Percentiles rank a stretch among this genome's conserved stretches.
Conservation (phyloP, 2,797 vertebrate genomes). For the Tauraco hartlaubi region DNA sequence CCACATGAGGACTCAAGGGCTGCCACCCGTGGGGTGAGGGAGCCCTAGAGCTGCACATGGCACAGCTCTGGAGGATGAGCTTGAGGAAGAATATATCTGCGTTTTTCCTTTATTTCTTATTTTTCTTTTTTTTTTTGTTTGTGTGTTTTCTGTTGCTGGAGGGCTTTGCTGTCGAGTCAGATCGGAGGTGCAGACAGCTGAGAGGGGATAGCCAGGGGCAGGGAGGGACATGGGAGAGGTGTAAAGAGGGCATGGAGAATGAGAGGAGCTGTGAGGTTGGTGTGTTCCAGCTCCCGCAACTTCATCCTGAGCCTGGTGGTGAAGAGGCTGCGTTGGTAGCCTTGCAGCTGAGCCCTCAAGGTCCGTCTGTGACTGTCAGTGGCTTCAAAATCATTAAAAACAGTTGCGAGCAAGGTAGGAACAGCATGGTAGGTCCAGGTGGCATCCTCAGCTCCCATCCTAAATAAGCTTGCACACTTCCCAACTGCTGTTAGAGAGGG, state of each 20-base stretch:
- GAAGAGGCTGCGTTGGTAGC: neutral
- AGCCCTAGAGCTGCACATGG: neutral
- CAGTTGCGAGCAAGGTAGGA: neutral
- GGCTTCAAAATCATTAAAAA: neutral
- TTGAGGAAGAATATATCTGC: neutral
- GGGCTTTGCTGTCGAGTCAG: neutral
- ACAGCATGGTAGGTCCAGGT: neutral
- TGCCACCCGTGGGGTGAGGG: accelerated
- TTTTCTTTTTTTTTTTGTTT: accelerated
- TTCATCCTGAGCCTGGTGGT: neutral
- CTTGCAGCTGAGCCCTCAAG: neutral
- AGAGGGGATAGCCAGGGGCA: too few relatives aligned
- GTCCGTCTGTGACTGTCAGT: neutral
- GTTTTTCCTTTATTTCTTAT: neutral
- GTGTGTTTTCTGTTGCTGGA: neutral
- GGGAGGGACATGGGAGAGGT: accelerated
- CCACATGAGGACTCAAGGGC: accelerated
- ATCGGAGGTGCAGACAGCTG: neutral
- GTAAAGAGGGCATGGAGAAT: neutral
- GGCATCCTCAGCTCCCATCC: neutral
- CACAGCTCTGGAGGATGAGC: neutral
- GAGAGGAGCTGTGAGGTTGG: neutral
- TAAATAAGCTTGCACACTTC: neutral
- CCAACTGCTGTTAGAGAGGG: accelerated
- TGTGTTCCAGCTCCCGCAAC: neutral